Evolutionary conservation across 2,888 invertebrate genomes (phyloP), one percentile per base, ranked within the genome.

Genomic region (Fragum whitleyi): DNA sequence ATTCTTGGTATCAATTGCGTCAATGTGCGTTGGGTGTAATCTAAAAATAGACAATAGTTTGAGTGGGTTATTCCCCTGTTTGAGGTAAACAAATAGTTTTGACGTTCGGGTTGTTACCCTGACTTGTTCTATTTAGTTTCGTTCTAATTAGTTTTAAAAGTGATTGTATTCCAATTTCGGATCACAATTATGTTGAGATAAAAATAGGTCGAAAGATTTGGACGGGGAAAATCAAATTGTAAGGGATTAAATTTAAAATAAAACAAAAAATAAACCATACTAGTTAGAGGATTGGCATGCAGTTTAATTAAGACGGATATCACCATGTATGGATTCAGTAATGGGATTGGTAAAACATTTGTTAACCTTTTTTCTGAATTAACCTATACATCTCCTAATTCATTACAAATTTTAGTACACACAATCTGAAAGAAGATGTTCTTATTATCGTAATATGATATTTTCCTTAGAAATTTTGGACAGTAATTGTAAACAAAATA

Each of bases 11-110:
- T 36, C 14, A 47, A 14, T 19, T 61, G 16, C 29, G 61, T 61
- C 28, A 61, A 29, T 61, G 32, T 32, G 32, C n/a, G 19, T 11
- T 36, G 42, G n/a, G 65, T 23, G 7, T 26, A n/a, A 21, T 39
- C 65, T 65, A 65, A 65, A 65, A 65, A 65, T 65, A 65, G 65
- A n/a, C 26, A 2, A 7, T 14, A 65, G 3, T 26, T 11, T 19
- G 36, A 65, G 6, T 65, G 65, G 65, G 65, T 65, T 65, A 65
- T 65, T 65, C 65, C 65, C 65, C 65, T 39, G 5, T 11, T n/a
- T 61, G 29, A n/a, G 28, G 16, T 26, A 65, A 39, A 65, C 65
- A 65, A 65, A 65, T 65, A 65, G 39, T 65, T 65, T 65, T n/a
- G 39, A 42, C 32, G 3, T 36, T 32, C n/a, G 26, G 65, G 65